phyloP scores from a whole-genome alignment of 2,888 invertebrate species.

The Periphyllus acericola region DNA sequence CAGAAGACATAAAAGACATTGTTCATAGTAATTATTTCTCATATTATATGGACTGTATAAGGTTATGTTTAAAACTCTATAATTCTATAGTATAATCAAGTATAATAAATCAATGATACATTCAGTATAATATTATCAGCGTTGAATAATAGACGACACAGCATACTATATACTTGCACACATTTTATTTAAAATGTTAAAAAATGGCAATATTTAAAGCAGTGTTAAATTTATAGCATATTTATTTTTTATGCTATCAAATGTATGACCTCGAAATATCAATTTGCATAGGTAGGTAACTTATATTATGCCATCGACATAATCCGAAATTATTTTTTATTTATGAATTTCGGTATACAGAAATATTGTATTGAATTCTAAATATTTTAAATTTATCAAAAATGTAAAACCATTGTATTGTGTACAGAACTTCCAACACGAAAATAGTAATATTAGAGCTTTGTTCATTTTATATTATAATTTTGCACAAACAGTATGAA shows the following conservation, averaged over 20 bases:
- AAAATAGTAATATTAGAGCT: neutral
- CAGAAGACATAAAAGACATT: no score
- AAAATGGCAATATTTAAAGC: no score
- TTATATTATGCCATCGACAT: neutral
- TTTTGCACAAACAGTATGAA: neutral
- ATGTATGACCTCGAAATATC: neutral
- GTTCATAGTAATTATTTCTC: no score
- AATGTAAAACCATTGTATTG: neutral
- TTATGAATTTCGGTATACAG: neutral
- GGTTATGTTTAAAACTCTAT: neutral
- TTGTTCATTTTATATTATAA: neutral
- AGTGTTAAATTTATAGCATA: neutral
- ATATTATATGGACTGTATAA: no score
- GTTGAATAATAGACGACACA: no score
- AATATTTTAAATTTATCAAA: constrained; percentile 23
- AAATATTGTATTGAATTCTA: neutral
- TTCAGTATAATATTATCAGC: no score
- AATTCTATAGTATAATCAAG: neutral
- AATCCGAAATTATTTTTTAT: neutral
- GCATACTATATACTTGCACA: no score
- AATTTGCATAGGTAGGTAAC: neutral
- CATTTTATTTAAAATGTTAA: no score
- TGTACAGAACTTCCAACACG: neutral
- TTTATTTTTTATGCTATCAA: neutral
- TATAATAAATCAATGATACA: neutral